Evolutionary conservation across 2,888 invertebrate species (phyloP), one percentile per base, ranked within the genome.

Genomic region (Cataglyphis altisquamis): DNA sequence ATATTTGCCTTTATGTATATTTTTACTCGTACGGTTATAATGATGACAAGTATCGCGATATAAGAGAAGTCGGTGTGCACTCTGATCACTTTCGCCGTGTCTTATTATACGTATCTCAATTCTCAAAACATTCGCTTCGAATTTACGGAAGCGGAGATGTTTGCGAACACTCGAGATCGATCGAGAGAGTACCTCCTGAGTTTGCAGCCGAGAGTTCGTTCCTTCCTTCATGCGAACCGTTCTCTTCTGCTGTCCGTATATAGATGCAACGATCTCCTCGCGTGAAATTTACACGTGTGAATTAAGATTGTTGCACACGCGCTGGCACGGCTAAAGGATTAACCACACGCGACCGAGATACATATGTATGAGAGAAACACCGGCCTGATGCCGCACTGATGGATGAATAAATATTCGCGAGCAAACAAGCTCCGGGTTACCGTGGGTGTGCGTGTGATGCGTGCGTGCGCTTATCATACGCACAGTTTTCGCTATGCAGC

Each of bases 321-420:
- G 67, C 74, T 66, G 73, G 74, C 48, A 68, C 36, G 48, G 6
- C 41, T 25, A 62, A 80, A 67, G 82, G 68, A 63, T 63, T 78
- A 77, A 83, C 83, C 86, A 84, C 83, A 85, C 86, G 88, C 86
- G 87, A 84, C 83, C 84, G 84, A 86, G 87, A 87, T 88, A 86
- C 84, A 82, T 85, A 82, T 86, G 86, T 82, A 84, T 82, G 72
- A 86, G 84, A 87, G 80, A 86, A 70, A 81, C 67, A 81, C 73
- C 52, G 55, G 77, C 74, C 75, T 55, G 64, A n/a, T 55, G 64
- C n/a, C 70, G 66, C 66, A 41, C 62, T 81, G 70, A 85, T 82
- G 84, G 72, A 83, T 82, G 84, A 85, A 83, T 84, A 84, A 83
- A 75, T 85, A 85, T 64, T 66, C 83, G 60, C 48, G 63, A 60